These are phyloP conservation scores for Euglossa dilemma DNA, from an alignment of 1,140 invertebrate species.

Conservation along the genomic window DNA sequence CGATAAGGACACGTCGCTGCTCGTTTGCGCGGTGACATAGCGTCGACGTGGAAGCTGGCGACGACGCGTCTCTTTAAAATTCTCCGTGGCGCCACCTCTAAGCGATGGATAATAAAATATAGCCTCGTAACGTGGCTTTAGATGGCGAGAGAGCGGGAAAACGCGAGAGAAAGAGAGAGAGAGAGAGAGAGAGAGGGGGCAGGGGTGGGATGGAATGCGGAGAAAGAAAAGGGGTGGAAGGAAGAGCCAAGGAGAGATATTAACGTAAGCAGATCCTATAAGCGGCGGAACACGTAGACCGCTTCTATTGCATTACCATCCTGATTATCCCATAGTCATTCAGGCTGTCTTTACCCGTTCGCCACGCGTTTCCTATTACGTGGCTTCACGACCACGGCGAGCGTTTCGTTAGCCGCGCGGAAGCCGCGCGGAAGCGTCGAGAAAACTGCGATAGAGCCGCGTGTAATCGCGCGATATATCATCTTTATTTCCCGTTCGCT, in stretches of 20 bases:
- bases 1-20: slow-evolving; percentile 44
- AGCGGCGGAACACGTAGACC: slow-evolving; percentile 71
- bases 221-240: not conserved
- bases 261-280: slow-evolving; percentile 76
- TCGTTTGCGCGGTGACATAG: slow-evolving; percentile 13
- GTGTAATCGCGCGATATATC: slow-evolving; percentile 43
- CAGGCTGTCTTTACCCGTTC: slow-evolving; percentile 44
- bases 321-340: slow-evolving; percentile 72
- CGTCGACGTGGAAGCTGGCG: slow-evolving; percentile 32
- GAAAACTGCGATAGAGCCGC: slow-evolving; percentile 39
- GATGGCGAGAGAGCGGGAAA: not conserved
- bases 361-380: slow-evolving; percentile 27
- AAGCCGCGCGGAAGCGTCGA: slow-evolving; percentile 6
- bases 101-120: slow-evolving; percentile 67
- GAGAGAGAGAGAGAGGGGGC: not conserved
- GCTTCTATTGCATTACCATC: slow-evolving; percentile 72
- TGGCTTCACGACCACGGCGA: not conserved
- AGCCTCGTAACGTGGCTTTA: slow-evolving; percentile 29
- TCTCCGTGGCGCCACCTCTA: slow-evolving; percentile 30
- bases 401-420: slow-evolving; percentile 38
- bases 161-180: not conserved
- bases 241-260: slow-evolving; percentile 66
- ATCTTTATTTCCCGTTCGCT: slow-evolving; percentile 39
- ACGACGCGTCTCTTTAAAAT: slow-evolving; percentile 63
- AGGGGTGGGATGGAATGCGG: not conserved